Evolutionary conservation across 2,113 vertebrate species (phyloP).

Genomic region (Lota lota): DNA sequence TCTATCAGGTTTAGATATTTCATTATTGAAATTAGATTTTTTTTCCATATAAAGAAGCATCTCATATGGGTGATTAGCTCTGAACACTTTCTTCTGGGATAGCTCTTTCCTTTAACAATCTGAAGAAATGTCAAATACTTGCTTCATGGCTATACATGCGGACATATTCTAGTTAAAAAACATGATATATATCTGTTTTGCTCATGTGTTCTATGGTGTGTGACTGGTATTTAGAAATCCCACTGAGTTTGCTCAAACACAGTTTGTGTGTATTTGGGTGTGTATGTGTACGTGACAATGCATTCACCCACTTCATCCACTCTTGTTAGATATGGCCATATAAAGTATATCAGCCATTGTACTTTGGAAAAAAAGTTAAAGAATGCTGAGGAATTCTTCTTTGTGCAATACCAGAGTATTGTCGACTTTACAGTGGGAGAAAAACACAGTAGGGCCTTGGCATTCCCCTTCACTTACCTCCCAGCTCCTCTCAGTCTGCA

Average conservation of each 20-base stretch:
- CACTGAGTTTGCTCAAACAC: not conserved
- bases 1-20: not conserved
- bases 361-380: not conserved
- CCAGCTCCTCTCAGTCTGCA: conserved; percentile 37
- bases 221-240: conserved; percentile 5
- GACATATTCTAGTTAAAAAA: too few relatives aligned
- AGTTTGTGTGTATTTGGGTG: not conserved
- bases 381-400: conserved; percentile 23
- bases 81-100: too few relatives aligned
- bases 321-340: too few relatives aligned
- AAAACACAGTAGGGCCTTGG: conserved; percentile 32
- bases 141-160: too few relatives aligned
- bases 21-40: not conserved
- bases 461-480: conserved; percentile 45
- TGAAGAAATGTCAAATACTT: too few relatives aligned
- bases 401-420: conserved; percentile 31
- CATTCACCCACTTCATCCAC: not conserved
- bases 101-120: too few relatives aligned
- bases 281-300: not conserved
- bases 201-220: too few relatives aligned
- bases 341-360: too few relatives aligned
- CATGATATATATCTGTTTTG: too few relatives aligned
- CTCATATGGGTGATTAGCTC: too few relatives aligned
- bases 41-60: too few relatives aligned
- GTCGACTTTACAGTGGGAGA: conserved; percentile 27